These are phyloP conservation scores for Drosophila dives DNA, from an alignment of 2,888 invertebrate genomes.

Conservation along the genomic window DNA sequence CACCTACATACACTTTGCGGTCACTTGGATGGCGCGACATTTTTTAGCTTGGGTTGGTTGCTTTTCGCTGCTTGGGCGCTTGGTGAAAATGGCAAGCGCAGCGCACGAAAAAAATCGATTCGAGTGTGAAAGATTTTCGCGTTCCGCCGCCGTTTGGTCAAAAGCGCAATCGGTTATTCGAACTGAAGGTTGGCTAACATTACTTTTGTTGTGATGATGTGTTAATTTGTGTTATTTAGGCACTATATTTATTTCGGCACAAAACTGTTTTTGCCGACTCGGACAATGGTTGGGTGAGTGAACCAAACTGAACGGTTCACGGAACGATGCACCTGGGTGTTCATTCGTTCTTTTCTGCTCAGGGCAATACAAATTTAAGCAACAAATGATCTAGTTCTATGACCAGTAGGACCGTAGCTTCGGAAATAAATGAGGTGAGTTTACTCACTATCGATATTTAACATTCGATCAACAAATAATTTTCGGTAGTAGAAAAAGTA, in stretches of 20 bases:
- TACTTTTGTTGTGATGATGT: slow-evolving; percentile 40
- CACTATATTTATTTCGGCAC: slow-evolving; percentile 71
- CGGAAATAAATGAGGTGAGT: slow-evolving; percentile 11
- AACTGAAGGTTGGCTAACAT: slow-evolving; percentile 48
- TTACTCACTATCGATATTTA: slow-evolving; percentile 23
- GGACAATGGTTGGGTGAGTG: slow-evolving; percentile 46
- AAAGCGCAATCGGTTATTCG: slow-evolving; percentile 35
- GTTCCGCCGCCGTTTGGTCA: slow-evolving; percentile 36
- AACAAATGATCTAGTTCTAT: slow-evolving; percentile 23
- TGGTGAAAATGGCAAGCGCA: slow-evolving; percentile 58
- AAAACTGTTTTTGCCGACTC: slow-evolving; percentile 74
- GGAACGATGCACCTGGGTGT: slow-evolving; percentile 12
- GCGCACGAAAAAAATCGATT: slow-evolving; percentile 75
- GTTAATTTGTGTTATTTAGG: slow-evolving; percentile 50
- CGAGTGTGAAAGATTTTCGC: slow-evolving; percentile 47
- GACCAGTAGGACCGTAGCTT: slow-evolving; percentile 17
- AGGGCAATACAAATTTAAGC: slow-evolving; percentile 32
- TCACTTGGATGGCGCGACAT: slow-evolving; percentile 88
- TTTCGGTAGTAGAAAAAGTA: background rate
- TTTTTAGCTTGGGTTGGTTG: slow-evolving; percentile 61
- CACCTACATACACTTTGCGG: slow-evolving; percentile 98
- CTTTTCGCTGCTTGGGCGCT: slow-evolving; percentile 53
- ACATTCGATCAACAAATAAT: background rate
- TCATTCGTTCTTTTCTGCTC: slow-evolving; percentile 12
- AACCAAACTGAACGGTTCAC: slow-evolving; percentile 36